Evolutionary conservation across 2,113 vertebrate species (phyloP), one percentile per base, ranked within the genome.

Genomic region (Cryptoleucopteryx plumbea): DNA sequence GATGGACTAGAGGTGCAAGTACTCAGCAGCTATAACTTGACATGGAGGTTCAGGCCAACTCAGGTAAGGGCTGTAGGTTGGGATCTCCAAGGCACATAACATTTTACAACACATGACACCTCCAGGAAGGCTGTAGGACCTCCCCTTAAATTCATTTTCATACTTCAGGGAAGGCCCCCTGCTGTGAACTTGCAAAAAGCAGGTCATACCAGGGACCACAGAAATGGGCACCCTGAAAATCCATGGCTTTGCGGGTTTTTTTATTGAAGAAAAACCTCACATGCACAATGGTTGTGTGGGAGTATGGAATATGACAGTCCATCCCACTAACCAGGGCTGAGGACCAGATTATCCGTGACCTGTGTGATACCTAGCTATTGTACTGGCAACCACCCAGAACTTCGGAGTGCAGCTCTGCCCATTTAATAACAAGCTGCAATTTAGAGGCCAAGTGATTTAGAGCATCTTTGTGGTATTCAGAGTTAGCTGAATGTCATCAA

Each of bases 211-310:
- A 55, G 59, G 31, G 48, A 36, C 10, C 16, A 5, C 4, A 7
- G 61, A 6, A 40, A 19, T 1, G 1, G 26, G 25, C 20, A n/a
- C 29, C 19, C 8, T 11, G 19, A 2, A 29, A 21, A 12, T 1
- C 14, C 14, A 3, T 2, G 9, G 36, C 7, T 71, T 68, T 0
- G 2, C n/a, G 7, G 2, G 7, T 0, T 53, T 38, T 40, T 32
- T 11, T 55, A 12, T 16, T 45, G 36, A 32, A 2, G 4, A 63
- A 36, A 63, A 71, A 4, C 18, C 21, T 18, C 48, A 7, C 1
- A 0, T 0, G 23, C 27, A 18, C 4, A 10, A 3, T 0, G 23
- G 26, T 1, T 11, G 17, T 13, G 48, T 3, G 8, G 23, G 10
- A 26, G 27, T 5, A 5, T 2, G 9, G 59, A 19, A 22, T 15